phyloP scores from a whole-genome alignment of 2,113 vertebrate genomes.

The Ondatra zibethicus region DNA sequence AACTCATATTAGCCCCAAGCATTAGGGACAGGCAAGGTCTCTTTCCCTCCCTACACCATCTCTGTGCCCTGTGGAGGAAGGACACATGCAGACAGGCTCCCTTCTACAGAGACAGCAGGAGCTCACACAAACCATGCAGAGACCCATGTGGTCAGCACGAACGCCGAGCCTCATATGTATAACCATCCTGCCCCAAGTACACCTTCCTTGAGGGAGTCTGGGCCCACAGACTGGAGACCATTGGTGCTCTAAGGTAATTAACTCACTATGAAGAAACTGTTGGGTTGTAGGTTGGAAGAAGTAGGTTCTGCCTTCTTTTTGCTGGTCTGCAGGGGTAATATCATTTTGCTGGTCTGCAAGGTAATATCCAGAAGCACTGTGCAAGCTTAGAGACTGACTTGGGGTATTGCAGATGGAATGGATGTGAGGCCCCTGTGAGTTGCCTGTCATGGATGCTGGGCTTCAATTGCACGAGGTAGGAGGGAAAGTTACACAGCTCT shows the following conservation, averaged over 20 bases:
- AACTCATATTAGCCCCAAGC: background rate
- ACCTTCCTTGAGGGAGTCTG: background rate
- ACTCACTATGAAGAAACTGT: background rate
- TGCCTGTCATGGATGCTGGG: background rate
- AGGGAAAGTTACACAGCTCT: background rate
- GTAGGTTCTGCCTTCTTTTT: background rate
- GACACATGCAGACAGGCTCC: background rate
- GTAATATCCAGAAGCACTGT: background rate
- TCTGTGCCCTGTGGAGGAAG: background rate
- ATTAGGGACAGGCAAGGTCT: background rate
- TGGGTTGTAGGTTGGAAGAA: background rate
- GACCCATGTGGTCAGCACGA: background rate
- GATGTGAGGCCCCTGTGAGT: background rate
- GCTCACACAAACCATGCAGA: background rate
- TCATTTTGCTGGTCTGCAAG: background rate
- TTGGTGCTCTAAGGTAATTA: background rate
- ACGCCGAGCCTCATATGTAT: background rate
- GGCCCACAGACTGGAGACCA: background rate
- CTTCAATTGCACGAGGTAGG: background rate
- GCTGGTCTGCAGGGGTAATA: background rate
- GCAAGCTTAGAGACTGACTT: background rate
- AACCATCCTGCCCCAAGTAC: background rate
- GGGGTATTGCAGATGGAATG: slow-evolving; percentile 8
- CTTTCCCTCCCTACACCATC: background rate
- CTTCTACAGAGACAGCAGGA: background rate